A percentile compares a stretch with the other conserved stretches of the same genome.
phyloP scores from a whole-genome alignment of 2,113 vertebrate species.

The Centrocercus urophasianus region DNA sequence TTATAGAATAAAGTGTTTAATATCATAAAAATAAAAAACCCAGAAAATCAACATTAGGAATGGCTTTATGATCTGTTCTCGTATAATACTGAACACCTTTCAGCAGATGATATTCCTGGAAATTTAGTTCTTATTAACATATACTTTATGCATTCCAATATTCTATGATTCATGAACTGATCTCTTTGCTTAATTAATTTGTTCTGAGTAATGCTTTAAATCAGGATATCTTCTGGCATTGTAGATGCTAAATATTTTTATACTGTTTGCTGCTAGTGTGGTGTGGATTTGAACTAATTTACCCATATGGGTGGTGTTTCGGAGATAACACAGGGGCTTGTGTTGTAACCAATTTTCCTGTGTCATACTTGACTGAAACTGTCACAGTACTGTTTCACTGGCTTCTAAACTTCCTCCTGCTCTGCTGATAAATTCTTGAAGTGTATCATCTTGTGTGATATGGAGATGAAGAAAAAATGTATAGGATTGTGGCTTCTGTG shows the following conservation, averaged over 20 bases:
- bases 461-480: neutral
- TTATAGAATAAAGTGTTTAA: neutral
- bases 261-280: neutral
- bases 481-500: neutral
- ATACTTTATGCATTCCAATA: neutral
- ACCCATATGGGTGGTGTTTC: neutral
- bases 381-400: neutral
- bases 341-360: neutral
- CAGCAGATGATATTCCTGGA: neutral
- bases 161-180: neutral
- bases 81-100: neutral
- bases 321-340: neutral
- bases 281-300: neutral
- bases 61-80: neutral
- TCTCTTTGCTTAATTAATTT: neutral
- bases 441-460: neutral
- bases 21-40: neutral
- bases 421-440: neutral
- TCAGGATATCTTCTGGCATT: neutral
- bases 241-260: neutral
- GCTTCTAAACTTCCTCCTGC: neutral
- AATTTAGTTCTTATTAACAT: neutral
- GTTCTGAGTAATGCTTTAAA: neutral
- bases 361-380: neutral
- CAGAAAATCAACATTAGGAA: neutral